Conservation (phyloP, 1,140 invertebrate genomes). For the Ptiloglossa arizonensis region DNA sequence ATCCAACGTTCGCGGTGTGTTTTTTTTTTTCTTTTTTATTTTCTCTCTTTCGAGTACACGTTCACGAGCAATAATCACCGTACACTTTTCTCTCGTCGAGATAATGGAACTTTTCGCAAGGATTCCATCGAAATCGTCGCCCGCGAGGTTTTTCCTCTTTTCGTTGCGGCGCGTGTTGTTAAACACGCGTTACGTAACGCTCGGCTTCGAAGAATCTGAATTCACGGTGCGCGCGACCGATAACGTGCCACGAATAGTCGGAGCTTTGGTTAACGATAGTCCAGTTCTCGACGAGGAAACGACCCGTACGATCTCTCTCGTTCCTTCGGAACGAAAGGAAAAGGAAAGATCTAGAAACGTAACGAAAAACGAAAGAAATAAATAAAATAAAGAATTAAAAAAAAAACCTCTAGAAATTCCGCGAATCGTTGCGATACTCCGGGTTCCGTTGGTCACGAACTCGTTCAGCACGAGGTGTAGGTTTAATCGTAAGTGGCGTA, state of each 20-base stretch:
- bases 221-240: conserved; percentile 1
- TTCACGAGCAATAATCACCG: too few relatives aligned
- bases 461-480: conserved; percentile 18
- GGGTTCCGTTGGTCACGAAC: background rate
- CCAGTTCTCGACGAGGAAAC: background rate
- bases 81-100: too few relatives aligned
- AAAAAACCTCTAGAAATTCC: too few relatives aligned
- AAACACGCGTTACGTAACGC: background rate
- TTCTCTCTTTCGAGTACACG: too few relatives aligned
- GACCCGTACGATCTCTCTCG: background rate
- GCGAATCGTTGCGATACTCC: background rate
- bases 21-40: conserved; percentile 41
- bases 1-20: conserved; percentile 39
- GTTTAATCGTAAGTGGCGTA: conserved; percentile 27
- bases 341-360: too few relatives aligned
- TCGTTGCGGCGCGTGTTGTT: too few relatives aligned
- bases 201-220: conserved; percentile 3
- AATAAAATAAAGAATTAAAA: background rate
- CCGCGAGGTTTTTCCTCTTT: too few relatives aligned
- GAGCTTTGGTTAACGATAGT: background rate
- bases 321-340: too few relatives aligned
- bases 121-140: too few relatives aligned
- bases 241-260: conserved; percentile 22
- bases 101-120: too few relatives aligned
- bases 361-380: background rate